Conservation (phyloP, 2,113 vertebrate species). For the Rhinolophus ferrumequinum region DNA sequence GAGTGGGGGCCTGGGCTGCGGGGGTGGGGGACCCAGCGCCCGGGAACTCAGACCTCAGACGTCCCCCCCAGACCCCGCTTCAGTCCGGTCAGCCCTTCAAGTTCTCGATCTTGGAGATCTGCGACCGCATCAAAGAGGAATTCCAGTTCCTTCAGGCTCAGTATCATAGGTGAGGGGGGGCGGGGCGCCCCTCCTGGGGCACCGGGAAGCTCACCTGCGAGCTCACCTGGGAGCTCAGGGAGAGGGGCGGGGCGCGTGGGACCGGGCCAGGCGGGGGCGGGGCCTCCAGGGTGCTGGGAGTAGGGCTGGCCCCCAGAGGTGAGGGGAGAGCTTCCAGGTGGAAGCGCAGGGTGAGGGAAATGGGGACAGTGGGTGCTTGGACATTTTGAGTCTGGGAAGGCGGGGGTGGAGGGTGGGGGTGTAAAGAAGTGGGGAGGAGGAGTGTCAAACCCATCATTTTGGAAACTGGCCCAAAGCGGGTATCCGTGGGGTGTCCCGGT, state of each 20-base stretch:
- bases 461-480: not conserved
- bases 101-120: constrained; percentile 94
- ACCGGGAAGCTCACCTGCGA: not conserved
- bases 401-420: not conserved
- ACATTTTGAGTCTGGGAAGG: not conserved
- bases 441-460: not conserved
- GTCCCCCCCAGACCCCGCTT: constrained; percentile 86
- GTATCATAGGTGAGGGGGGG: constrained; percentile 90
- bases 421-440: too few species aligned
- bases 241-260: not conserved
- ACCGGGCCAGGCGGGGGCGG: not conserved
- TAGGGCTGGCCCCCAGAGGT: too few species aligned
- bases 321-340: not conserved
- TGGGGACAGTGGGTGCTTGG: not conserved
- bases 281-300: not conserved
- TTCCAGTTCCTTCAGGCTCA: constrained; percentile 96
- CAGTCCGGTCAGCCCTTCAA: constrained; percentile 95
- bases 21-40: not conserved
- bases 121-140: constrained; percentile 95
- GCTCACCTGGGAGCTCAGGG: not conserved
- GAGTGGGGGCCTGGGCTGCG: constrained; percentile 30
- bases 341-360: not conserved
- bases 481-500: rapidly evolving
- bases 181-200: not conserved
- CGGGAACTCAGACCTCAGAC: not conserved